Percentiles rank a stretch among this genome's conserved stretches.
These are phyloP conservation scores for Melanerpes aurifrons DNA, from an alignment of 2,113 vertebrate genomes.

Conservation along the genomic window DNA sequence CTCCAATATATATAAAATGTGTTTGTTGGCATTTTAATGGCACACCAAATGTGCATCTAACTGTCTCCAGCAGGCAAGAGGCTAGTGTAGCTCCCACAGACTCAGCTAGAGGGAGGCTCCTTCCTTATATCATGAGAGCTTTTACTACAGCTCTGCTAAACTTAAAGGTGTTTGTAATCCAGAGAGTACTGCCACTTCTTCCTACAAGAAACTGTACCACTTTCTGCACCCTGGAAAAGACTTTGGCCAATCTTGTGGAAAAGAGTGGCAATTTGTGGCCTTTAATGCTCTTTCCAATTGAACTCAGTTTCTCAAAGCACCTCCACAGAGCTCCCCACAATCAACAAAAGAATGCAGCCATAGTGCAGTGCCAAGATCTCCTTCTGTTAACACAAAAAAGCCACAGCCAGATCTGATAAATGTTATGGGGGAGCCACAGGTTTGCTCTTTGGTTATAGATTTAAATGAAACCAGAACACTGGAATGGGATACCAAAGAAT, in stretches of 20 bases:
- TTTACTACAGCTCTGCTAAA: neutral
- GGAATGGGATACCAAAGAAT: too few relatives aligned
- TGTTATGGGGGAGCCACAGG: neutral
- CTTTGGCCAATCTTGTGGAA: neutral
- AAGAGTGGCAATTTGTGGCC: neutral
- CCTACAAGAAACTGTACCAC: neutral
- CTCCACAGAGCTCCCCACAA: neutral
- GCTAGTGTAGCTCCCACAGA: neutral
- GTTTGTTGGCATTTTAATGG: neutral
- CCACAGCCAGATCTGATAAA: neutral
- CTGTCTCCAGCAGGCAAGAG: neutral
- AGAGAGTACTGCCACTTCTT: neutral
- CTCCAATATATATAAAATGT: neutral
- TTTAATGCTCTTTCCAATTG: neutral
- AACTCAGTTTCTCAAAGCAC: neutral
- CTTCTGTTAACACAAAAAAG: neutral
- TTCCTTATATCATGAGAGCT: neutral
- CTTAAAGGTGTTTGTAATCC: neutral
- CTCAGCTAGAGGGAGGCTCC: conserved; percentile 40
- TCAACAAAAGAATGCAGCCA: neutral
- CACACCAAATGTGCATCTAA: neutral
- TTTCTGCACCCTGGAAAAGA: neutral
- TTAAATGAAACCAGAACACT: neutral
- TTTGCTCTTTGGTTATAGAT: neutral
- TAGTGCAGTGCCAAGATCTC: neutral